Percentiles rank a stretch among this genome's conserved stretches.
These are phyloP conservation scores for Furcula furcula DNA, from an alignment of 2,888 invertebrate species.

Conservation along the genomic window DNA sequence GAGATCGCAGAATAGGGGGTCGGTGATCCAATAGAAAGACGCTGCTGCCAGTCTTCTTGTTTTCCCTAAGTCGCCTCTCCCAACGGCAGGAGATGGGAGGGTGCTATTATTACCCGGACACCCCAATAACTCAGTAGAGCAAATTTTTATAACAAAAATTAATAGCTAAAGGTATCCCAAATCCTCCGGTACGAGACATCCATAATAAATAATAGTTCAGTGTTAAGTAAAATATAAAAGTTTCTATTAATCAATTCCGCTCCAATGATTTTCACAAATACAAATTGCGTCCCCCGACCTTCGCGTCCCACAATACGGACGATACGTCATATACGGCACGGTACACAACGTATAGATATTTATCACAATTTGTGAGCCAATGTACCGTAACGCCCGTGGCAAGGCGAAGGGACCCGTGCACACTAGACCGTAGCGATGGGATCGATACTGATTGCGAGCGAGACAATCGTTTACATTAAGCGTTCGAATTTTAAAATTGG, in stretches of 20 bases:
- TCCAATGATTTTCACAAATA: conserved; percentile 26
- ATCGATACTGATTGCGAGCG: conserved; percentile 33
- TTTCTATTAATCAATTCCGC: conserved; percentile 26
- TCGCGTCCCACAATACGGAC: conserved; percentile 24
- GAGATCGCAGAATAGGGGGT: too few relatives aligned
- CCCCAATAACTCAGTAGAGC: too few relatives aligned
- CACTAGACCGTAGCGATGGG: conserved; percentile 47
- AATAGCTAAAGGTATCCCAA: too few relatives aligned
- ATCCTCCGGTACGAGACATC: too few relatives aligned
- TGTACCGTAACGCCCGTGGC: conserved; percentile 47
- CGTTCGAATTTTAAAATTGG: conserved; percentile 4
- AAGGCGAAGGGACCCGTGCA: too few relatives aligned
- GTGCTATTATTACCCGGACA: too few relatives aligned
- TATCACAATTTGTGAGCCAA: conserved; percentile 60
- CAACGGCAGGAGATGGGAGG: too few relatives aligned
- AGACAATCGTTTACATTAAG: conserved; percentile 28
- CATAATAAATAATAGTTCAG: too few relatives aligned
- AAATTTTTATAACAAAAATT: too few relatives aligned
- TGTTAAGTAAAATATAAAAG: background rate
- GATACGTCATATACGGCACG: conserved; percentile 33
- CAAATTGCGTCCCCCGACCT: conserved; percentile 24
- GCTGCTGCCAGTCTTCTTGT: too few relatives aligned
- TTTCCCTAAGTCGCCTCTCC: too few relatives aligned
- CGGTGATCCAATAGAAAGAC: too few relatives aligned
- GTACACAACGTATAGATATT: conserved; percentile 40